These are phyloP conservation scores for Rhimphoctona megacephalus DNA, from an alignment of 2,888 invertebrate species.

Conservation along the genomic window DNA sequence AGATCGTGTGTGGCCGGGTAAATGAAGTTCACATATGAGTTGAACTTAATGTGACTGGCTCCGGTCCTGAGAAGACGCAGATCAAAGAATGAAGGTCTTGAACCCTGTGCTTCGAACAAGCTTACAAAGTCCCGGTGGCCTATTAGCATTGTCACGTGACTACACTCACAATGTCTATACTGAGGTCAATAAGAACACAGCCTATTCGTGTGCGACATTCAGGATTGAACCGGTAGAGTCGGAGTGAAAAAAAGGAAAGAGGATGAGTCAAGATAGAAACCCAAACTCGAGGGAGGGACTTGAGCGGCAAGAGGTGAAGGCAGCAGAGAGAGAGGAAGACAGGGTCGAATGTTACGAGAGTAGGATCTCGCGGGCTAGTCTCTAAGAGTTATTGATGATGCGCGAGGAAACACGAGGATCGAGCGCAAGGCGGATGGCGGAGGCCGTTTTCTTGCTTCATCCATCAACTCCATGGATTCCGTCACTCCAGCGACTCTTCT, in stretches of 20 bases:
- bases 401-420: constrained; percentile 58
- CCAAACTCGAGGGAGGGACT: constrained; percentile 43
- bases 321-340: constrained; percentile 52
- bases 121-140: background rate
- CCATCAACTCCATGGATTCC: constrained; percentile 67
- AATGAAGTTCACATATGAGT: background rate
- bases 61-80: background rate
- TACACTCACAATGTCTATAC: background rate
- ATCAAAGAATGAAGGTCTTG: background rate
- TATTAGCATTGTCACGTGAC: background rate
- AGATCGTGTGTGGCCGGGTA: background rate
- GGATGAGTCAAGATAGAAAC: constrained; percentile 29
- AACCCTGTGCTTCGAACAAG: background rate
- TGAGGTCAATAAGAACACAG: background rate
- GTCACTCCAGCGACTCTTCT: constrained; percentile 43
- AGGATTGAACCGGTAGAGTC: constrained; percentile 30
- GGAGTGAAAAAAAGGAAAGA: constrained; percentile 19
- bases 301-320: constrained; percentile 47
- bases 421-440: constrained; percentile 65
- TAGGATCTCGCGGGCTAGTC: constrained; percentile 35
- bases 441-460: constrained; percentile 62
- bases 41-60: background rate
- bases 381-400: constrained; percentile 71
- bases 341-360: constrained; percentile 44
- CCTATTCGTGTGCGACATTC: background rate